Evolutionary conservation across 2,113 vertebrate genomes (phyloP).

Genomic region (Agapornis roseicollis): DNA sequence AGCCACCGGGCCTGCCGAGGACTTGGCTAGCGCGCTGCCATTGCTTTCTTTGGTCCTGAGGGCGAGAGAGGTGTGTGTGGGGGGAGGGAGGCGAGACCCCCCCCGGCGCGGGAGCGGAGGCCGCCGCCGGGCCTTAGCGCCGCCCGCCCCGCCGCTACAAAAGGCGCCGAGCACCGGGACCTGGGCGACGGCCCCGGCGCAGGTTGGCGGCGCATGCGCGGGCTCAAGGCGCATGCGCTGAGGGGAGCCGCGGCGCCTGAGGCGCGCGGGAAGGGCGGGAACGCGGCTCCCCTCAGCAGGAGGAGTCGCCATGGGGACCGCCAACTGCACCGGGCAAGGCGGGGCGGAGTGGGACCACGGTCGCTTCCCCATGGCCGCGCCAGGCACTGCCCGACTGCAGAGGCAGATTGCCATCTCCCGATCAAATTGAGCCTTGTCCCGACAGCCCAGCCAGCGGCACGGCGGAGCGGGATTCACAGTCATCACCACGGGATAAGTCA

Average conservation of each 20-base stretch:
- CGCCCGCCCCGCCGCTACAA: neutral
- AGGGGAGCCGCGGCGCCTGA: neutral
- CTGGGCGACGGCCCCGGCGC: neutral
- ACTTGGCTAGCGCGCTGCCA: neutral
- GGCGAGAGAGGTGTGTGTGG: neutral
- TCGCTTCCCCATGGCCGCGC: neutral
- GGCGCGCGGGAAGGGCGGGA: neutral
- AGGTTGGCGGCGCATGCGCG: neutral
- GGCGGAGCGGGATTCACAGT: neutral
- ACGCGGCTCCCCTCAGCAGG: neutral
- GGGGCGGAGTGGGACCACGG: no score
- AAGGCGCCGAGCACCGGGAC: neutral
- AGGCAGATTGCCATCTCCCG: rapidly evolving
- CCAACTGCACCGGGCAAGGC: no score
- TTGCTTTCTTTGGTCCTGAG: neutral
- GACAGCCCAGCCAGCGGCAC: rapidly evolving
- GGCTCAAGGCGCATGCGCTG: neutral
- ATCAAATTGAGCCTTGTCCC: neutral
- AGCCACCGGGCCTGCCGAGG: neutral
- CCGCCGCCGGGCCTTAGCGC: neutral
- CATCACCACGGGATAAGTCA: neutral
- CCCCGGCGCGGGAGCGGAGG: neutral
- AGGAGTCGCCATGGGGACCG: no score
- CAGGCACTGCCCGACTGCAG: neutral
- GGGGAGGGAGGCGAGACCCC: neutral